Base-by-base conservation (phyloP, 2,113 vertebrate species). In the Urocitellus parryii region DNA sequence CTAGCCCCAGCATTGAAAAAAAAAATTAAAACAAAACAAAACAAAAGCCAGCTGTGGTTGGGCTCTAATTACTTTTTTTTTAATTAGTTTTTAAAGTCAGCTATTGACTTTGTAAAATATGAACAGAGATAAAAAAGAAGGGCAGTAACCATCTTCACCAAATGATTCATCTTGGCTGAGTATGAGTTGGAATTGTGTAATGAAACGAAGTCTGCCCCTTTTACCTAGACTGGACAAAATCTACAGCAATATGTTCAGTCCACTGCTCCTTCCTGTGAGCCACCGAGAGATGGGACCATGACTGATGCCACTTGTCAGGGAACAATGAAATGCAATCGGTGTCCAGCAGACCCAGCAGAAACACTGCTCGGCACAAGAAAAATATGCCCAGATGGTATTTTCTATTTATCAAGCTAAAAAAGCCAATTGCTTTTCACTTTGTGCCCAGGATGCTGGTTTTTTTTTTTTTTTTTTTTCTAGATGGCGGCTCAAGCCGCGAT, bases 291-390 rank as follows among this genome's bases (percentile, higher is more conserved):
- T 45, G 74, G n/a, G 51, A 14, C 45, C 27, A n/a, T 89, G 91
- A 72, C 22, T 56, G 70, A 90, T 81, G 67, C 72, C 88, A 81
- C 51, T 94, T 68, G 79, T 95, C 96, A 91, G 76, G 77, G 25
- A 86, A 79, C 73, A 91, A 96, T 93, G 93, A 91, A 91, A 96
- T 78, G 83, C 48, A 93, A 67, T 13, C n/a, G 61, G 70, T 93
- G 53, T 84, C 93, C 89, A 77, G 86, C 82, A 93, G 88, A 83
- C 65, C 45, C 53, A 79, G 79, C 32, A 93, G 82, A 95, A 95
- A 94, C 51, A 89, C 20, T 92, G 74, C 9, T 11, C 87, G 65
- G 74, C 45, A 65, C 24, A 77, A 88, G 94, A 89, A 78, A 96
- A 95, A 96, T 88, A 58, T 22, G 20, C 88, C 68, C 25, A 53